Evolutionary conservation across 2,113 vertebrate species (phyloP), one percentile per base, ranked within the genome.

Genomic region (Labeo catla): DNA sequence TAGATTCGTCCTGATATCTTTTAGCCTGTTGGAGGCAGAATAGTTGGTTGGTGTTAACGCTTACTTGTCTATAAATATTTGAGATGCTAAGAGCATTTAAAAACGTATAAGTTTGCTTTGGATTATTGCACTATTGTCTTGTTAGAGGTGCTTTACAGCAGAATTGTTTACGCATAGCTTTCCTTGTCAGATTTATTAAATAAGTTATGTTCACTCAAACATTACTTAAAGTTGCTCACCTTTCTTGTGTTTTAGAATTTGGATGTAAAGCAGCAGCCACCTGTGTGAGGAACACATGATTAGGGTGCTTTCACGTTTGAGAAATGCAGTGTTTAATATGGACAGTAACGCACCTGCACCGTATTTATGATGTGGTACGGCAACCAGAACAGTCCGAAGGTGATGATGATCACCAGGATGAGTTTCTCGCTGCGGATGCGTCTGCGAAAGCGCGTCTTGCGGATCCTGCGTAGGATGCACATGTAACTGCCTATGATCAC

Each of bases 281-380:
- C 95, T 95, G 91, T 7, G 50, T 19, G 50, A 36, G 9, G 10
- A 16, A 50, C 19, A 49, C 9, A 84, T 15, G 15, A 28, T 47
- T 28, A 76, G 45, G 11, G 12, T 3, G 12, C 10, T 8, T 76
- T 50, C n/a, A 45, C 39, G 15, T 49, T 76, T 15, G 12, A 76
- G 12, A 73, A 10, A 45, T 6, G 3, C 9, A 65, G 15, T 15
- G 13, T 15, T 61, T 61, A 88, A 4, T 8, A 4, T 8, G 59
- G 16, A 19, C 59, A 81, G 6, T 57, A 12, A 83, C 89, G 63
- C 49, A 95, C 96, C 89, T 98, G 96, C 84, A 97, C 85, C 63
- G 96, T 82, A 89, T 97, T 97, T 90, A 97, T 88, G 0, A 93
- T 0, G 63, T 98, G 96, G 92, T 98, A 97, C 1, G 97, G 97